Evolutionary conservation across 1,140 invertebrate genomes (phyloP).

Genomic region (Drosophila tani): DNA sequence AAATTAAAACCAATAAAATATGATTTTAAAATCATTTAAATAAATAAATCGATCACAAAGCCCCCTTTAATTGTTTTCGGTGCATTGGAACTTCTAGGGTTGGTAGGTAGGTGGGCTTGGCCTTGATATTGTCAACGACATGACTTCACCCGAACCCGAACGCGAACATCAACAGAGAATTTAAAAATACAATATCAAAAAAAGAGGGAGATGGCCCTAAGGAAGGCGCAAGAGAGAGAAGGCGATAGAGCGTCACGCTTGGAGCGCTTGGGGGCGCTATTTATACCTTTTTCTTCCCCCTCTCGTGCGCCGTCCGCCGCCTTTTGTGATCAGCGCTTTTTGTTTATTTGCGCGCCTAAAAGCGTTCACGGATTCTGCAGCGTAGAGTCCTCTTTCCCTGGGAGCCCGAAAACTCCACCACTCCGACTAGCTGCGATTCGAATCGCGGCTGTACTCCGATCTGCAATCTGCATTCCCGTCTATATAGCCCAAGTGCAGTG

Average conservation of each 20-base stretch:
- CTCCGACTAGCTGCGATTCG: slow-evolving; percentile 26
- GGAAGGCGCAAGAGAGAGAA: background rate
- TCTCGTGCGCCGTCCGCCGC: background rate
- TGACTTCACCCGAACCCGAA: slow-evolving; percentile 37
- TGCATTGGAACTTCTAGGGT: slow-evolving; percentile 5
- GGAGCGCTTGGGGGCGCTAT: slow-evolving; percentile 54
- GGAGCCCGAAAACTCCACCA: slow-evolving; percentile 3
- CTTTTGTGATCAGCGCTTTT: slow-evolving; percentile 50
- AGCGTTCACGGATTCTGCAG: slow-evolving; percentile 29
- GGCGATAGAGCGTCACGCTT: slow-evolving; percentile 40
- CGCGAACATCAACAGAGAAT: slow-evolving; percentile 29
- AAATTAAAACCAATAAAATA: background rate
- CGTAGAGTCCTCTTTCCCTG: background rate
- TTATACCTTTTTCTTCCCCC: slow-evolving; percentile 46
- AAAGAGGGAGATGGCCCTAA: slow-evolving; percentile 4
- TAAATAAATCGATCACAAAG: background rate
- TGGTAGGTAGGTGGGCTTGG: slow-evolving; percentile 44
- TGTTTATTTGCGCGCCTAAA: slow-evolving; percentile 65
- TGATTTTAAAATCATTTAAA: background rate
- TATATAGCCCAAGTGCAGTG: slow-evolving; percentile 51
- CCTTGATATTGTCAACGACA: slow-evolving; percentile 78
- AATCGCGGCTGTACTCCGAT: slow-evolving; percentile 42
- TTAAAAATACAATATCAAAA: slow-evolving; percentile 47
- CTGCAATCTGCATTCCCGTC: slow-evolving; percentile 43
- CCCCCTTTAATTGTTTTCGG: background rate